Base-by-base conservation (phyloP, 2,797 vertebrate genomes). In the Gastrophryne carolinensis region DNA sequence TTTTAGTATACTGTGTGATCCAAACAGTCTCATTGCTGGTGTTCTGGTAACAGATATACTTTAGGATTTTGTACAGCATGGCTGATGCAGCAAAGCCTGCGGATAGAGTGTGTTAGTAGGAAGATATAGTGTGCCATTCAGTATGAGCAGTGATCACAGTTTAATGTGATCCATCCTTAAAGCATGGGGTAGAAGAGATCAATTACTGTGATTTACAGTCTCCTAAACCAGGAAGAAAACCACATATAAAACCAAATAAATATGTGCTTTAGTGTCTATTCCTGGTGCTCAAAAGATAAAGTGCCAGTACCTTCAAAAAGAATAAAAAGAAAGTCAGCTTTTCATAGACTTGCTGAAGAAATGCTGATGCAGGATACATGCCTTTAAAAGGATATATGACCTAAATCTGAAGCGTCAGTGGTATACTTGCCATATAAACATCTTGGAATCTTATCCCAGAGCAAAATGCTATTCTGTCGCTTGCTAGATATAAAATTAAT, bases 241-340 rank as follows among this genome's bases (percentile, higher is more conserved):
- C 21, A 49, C 57, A 77, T 54, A 50, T 75, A 30, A 50, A 49
- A 77, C 71, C 32, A 26, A 39, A 57, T 72, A 71, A 71, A 72
- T 57, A 57, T 70, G 17, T 57, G 24, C 53, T 57, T 54, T 26
- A 5, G n/a, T 35, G 11, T 34, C 29, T 66, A 47, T 52, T 52
- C 39, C 19, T 19, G 34, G 44, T 21, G 2, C 15, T 50, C 4
- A 34, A 52, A 66, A 24, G 24, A 52, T 32, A 61, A 61, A 52
- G 26, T 24, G n/a, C 15, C 29, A 64, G 29, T 32, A 21, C 27
- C 49, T 47, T 47, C 17, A 19, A 23, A 8, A 10, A 35, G n/a
- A 23, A 34, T 15, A 30, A 52, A 50, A 21, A 30, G n/a, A 11
- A 49, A 50, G 39, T 21, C 4, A 21, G 17, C 17, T 65, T 24